These are phyloP conservation scores for Cossypha dichroa DNA, from an alignment of 2,797 vertebrate species.

Conservation along the genomic window DNA sequence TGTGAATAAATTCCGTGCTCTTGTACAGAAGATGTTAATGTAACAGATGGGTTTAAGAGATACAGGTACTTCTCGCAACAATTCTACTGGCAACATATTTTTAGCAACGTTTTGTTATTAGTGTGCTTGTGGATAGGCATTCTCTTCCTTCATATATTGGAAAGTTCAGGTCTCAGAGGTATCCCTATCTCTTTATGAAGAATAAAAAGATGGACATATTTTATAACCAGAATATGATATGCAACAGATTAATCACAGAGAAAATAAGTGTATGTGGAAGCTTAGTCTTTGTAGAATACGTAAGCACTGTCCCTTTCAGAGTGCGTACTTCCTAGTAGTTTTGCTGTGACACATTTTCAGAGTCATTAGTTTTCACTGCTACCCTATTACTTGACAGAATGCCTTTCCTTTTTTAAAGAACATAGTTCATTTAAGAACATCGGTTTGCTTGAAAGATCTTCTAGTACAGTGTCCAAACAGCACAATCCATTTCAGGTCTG, in stretches of 20 bases:
- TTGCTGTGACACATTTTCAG: background rate
- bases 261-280: background rate
- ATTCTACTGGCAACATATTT: background rate
- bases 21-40: background rate
- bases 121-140: background rate
- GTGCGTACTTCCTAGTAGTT: background rate
- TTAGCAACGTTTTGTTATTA: background rate
- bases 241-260: background rate
- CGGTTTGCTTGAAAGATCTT: background rate
- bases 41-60: background rate
- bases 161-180: background rate
- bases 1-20: background rate
- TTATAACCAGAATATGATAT: background rate
- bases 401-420: background rate
- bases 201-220: background rate
- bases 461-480: background rate
- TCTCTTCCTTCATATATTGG: background rate
- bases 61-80: background rate
- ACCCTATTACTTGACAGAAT: background rate
- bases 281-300: background rate
- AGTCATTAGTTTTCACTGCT: background rate
- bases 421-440: background rate
- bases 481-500: constrained; percentile 2
- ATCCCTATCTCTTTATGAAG: background rate
- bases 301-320: background rate